Evolutionary conservation across 2,888 invertebrate genomes (phyloP).

Genomic region (Oscheius sp.): DNA sequence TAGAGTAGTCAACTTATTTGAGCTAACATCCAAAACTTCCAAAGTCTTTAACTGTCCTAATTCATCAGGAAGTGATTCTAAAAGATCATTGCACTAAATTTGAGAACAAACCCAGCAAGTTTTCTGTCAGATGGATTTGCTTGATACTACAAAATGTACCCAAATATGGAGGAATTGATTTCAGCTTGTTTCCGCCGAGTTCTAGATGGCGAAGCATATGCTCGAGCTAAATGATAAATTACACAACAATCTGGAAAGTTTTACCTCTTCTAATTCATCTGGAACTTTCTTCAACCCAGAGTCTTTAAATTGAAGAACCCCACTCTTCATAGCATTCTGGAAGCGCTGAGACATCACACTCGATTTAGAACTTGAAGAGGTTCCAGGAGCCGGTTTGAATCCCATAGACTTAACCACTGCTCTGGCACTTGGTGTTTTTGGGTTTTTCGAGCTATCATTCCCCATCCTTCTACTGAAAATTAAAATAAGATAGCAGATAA

Average conservation of each 20-base stretch:
- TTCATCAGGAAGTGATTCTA: constrained; percentile 72
- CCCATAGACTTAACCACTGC: constrained; percentile 2
- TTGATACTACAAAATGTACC: constrained; percentile 73
- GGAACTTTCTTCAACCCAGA: constrained; percentile 80
- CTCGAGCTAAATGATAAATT: too few species aligned
- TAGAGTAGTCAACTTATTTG: constrained; percentile 71
- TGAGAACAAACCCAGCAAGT: constrained; percentile 60
- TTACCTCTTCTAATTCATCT: constrained; percentile 53
- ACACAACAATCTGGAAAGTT: too few species aligned
- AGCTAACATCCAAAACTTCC: constrained; percentile 73
- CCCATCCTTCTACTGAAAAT: constrained; percentile 33
- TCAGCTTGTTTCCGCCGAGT: constrained; percentile 88
- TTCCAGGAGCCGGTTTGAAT: background rate
- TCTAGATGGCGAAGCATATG: constrained; percentile 85
- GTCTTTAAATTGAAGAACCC: constrained; percentile 86
- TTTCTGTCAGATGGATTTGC: constrained; percentile 74
- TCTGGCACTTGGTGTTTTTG: constrained; percentile 9
- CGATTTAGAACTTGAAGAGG: constrained; percentile 38
- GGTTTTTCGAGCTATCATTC: constrained; percentile 47
- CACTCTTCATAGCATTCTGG: too few species aligned
- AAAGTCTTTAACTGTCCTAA: constrained; percentile 73
- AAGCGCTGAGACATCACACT: too few species aligned
- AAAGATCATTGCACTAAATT: constrained; percentile 38
- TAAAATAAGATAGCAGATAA: background rate
- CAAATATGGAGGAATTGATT: constrained; percentile 74